Base-by-base conservation (phyloP, 1,140 invertebrate genomes). In the Zophobas atratus region DNA sequence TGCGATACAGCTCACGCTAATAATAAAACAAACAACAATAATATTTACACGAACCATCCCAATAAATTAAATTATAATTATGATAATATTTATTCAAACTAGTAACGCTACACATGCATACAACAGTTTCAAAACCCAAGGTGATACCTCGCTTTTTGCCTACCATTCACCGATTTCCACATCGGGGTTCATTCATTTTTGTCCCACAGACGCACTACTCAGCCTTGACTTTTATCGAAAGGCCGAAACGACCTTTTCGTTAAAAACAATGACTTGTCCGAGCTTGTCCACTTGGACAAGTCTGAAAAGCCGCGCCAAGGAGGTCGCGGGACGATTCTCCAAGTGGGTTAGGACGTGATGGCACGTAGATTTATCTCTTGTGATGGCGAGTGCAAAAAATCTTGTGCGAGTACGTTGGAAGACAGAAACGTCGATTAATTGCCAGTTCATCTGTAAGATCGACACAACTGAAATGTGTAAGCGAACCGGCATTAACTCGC, bases 211-310 rank as follows among this genome's bases (percentile, higher is more conserved):
- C 55, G 34, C 34, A 8, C 6, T 3, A 38, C 35, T 8, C 39
- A 67, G 60, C 60, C 60, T 67, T 67, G 60, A 67, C 60, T 67
- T 67, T 67, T 67, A 67, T 43, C n/a, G 35, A 67, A 43, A 67
- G 38, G 20, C 60, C 60, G 38, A 60, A 60, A 43, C 60, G 60
- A 67, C 60, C 60, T 67, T 67, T 67, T 33, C 60, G 20, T 8
- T 67, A 20, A 43, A 67, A 39, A 67, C 60, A 43, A 67, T 43
- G 39, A 67, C 20, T 36, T 38, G 56, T 60, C 56, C 56, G 38
- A 38, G n/a, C 33, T 6, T 43, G 60, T 20, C 1, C 55, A 46
- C 20, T 20, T 20, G 49, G 4, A 51, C 2, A 5, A 20, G 49
- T 2, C 49, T 20, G 35, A 4, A 57, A 43, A 20, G 39, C 49